phyloP scores from a whole-genome alignment of 1,140 invertebrate genomes.

The Trachelipus rathkii region DNA sequence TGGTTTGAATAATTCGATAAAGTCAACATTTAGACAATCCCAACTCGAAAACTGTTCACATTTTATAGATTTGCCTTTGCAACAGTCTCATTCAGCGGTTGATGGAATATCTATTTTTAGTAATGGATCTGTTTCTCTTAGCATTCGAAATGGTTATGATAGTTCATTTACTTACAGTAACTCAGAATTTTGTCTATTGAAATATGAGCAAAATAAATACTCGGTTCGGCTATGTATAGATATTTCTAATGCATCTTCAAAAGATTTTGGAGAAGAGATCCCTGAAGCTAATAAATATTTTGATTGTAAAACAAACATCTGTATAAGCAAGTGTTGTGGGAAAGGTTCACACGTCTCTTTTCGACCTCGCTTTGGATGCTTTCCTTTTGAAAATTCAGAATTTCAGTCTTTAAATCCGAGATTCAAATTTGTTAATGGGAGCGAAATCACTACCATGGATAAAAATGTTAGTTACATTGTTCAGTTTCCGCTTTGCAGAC shows the following conservation, averaged over 20 bases:
- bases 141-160: not conserved
- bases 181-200: not conserved
- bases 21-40: not conserved
- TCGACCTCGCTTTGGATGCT: not conserved
- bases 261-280: not conserved
- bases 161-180: not conserved
- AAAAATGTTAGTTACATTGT: not conserved
- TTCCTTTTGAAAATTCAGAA: not conserved
- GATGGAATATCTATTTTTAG: not conserved
- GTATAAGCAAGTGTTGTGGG: not conserved
- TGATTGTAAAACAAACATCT: not conserved
- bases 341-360: not conserved
- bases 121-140: not conserved
- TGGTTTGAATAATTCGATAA: not conserved
- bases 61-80: too few relatives aligned
- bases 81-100: too few relatives aligned
- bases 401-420: not conserved
- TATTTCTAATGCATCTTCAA: not conserved
- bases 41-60: not conserved
- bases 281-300: not conserved
- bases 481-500: slow-evolving; percentile 1
- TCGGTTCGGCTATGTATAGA: not conserved
- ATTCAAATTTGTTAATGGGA: not conserved
- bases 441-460: not conserved
- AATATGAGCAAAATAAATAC: not conserved